These are phyloP conservation scores for Cyclina sinensis DNA, from an alignment of 1,140 invertebrate genomes.

Conservation along the genomic window DNA sequence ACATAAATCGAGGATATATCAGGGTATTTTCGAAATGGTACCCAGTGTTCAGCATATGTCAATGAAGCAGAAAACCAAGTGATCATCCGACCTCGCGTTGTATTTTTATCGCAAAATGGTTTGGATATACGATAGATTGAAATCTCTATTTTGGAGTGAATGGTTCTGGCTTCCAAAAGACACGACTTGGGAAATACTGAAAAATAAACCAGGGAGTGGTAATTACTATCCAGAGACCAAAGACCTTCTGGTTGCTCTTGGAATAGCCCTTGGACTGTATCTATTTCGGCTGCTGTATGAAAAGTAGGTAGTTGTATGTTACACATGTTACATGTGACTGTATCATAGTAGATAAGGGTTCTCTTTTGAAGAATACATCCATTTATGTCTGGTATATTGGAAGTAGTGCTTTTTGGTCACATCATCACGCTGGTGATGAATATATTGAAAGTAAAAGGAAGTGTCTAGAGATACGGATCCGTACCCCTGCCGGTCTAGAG, in stretches of 20 bases:
- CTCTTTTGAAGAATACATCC: no score
- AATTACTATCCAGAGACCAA: conserved; percentile 89
- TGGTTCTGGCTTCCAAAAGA: conserved; percentile 78
- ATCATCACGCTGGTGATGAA: no score
- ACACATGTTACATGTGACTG: not conserved
- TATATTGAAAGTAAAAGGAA: no score
- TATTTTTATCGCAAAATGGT: conserved; percentile 53
- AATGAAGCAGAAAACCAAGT: conserved; percentile 2
- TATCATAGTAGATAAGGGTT: no score
- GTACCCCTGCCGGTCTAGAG: no score
- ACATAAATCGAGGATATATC: no score
- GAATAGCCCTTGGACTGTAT: conserved; percentile 92
- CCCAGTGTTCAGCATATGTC: not conserved
- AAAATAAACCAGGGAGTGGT: conserved; percentile 71
- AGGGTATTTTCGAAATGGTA: no score
- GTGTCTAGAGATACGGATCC: no score
- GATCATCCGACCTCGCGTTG: conserved; percentile 42
- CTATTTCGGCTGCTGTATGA: conserved; percentile 92
- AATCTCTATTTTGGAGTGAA: conserved; percentile 75
- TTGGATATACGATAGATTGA: conserved; percentile 5
- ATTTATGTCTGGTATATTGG: no score
- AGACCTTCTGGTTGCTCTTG: conserved; percentile 94
- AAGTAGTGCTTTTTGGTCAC: no score
- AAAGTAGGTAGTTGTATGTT: conserved; percentile 93
- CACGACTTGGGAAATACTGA: conserved; percentile 71